These are phyloP conservation scores for Ditylenchus weischeri DNA, from an alignment of 2,888 invertebrate genomes.

Conservation along the genomic window DNA sequence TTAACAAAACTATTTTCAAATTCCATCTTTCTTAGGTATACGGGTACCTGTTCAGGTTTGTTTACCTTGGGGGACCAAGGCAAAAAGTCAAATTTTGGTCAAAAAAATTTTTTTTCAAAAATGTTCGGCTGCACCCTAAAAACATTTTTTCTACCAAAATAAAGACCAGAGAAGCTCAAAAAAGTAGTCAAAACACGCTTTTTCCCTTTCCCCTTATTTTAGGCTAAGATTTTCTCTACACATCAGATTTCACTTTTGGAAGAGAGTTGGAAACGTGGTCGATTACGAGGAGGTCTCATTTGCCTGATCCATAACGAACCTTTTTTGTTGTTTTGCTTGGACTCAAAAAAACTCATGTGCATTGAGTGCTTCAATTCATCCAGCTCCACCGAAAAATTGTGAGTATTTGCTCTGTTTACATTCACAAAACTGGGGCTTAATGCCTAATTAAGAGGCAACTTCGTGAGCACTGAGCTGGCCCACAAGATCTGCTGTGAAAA, in stretches of 20 bases:
- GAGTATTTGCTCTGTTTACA: neutral
- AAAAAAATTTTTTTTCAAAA: no score
- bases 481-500: conserved; percentile 72
- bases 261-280: conserved; percentile 39
- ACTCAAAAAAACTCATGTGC: conserved; percentile 71
- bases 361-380: conserved; percentile 72
- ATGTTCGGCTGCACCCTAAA: no score
- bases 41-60: no score
- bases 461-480: conserved; percentile 74
- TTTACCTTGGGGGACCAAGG: no score
- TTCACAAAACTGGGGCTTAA: neutral
- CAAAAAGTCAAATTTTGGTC: no score
- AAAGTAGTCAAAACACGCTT: no score
- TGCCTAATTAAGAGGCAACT: conserved; percentile 65
- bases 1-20: no score
- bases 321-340: conserved; percentile 73
- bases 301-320: conserved; percentile 72
- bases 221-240: conserved; percentile 73
- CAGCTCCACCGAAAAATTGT: conserved; percentile 58
- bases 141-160: no score
- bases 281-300: conserved; percentile 58
- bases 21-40: no score
- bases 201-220: neutral
- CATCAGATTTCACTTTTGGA: conserved; percentile 74
- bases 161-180: no score